Evolutionary conservation across 2,888 invertebrate genomes (phyloP), one percentile per base, ranked within the genome.

Genomic region (Tridacna crocea): DNA sequence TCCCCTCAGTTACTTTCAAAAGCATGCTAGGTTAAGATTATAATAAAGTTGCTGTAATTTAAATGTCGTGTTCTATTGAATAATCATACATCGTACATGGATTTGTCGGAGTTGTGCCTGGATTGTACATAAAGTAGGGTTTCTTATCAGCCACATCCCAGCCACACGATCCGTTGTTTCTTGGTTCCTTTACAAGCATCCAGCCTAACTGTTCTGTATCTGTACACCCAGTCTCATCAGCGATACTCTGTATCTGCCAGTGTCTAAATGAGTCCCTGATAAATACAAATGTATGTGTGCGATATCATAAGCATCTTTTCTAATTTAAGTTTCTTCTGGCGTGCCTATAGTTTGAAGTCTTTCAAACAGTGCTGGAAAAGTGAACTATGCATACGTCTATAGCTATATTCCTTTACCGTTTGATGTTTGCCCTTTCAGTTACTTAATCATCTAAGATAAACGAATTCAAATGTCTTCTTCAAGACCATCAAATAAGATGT

Each of bases 51-150:
- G n/a, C 3, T 58, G 8, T 36, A 36, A 36, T 36, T 36, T 36
- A 36, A 36, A 36, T 36, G 36, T 36, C n/a, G n/a, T n/a, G n/a
- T n/a, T 36, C 36, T 36, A 4, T 36, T 36, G 36, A 36, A 36
- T 8, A 8, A 36, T 36, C 8, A 36, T 36, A 8, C 2, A 3
- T 55, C 70, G 11, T 76, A 84, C 84, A 75, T 27, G 84, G 84
- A 55, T 75, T 83, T 0, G 81, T 70, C 8, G 83, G 68, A 8
- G 65, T 47, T 0, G 84, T 61, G 46, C 79, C 80, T 4, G 82
- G 77, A 68, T 88, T 89, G 72, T 87, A 89, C 63, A 87, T 79
- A 70, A 88, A 89, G 72, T 88, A 88, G 12, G 89, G 89, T 75
- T 88, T 83, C 48, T 80, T 83, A 17, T 79, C 80, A n/a, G 78